These are phyloP conservation scores for Pseudorhombus dupliciocellatus DNA, from an alignment of 2,113 vertebrate species.

Conservation along the genomic window DNA sequence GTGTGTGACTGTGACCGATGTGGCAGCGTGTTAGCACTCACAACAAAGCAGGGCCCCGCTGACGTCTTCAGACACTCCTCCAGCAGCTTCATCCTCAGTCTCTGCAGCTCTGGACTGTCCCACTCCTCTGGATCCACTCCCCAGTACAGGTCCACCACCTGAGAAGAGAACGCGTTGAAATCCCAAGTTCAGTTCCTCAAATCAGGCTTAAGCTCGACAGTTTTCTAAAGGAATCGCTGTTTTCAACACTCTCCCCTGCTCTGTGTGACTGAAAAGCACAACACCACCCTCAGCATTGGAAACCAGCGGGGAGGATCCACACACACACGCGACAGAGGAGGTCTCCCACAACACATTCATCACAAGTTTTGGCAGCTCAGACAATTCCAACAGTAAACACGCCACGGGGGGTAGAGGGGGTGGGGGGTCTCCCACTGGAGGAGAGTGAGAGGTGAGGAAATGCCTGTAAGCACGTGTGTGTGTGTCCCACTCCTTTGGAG, in stretches of 20 bases:
- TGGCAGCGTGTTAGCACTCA: constrained; percentile 83
- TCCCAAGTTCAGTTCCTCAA: no score
- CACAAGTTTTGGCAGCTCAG: constrained; percentile 63
- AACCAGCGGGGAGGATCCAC: constrained; percentile 12
- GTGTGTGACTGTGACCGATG: not conserved
- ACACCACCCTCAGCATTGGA: not conserved
- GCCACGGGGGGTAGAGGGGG: constrained; percentile 53
- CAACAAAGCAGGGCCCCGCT: constrained; percentile 98
- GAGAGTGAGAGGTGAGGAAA: constrained; percentile 33
- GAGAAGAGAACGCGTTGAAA: constrained; percentile 7
- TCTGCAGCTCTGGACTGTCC: constrained; percentile 94
- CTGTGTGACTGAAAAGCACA: constrained; percentile 4
- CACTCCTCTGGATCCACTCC: constrained; percentile 92
- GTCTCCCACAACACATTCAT: constrained; percentile 58
- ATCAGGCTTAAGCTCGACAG: not conserved
- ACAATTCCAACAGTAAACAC: constrained; percentile 70
- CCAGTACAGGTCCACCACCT: constrained; percentile 99
- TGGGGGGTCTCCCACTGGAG: constrained; percentile 36
- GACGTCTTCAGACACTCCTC: constrained; percentile 98
- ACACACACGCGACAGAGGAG: constrained; percentile 8
- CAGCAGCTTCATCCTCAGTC: constrained; percentile 93
- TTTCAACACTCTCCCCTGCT: not conserved
- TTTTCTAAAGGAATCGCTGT: not conserved
- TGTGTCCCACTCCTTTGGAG: no score
- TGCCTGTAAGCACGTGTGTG: constrained; percentile 15